A percentile compares a stretch with the other conserved stretches of the same genome.
Evolutionary conservation across 2,797 vertebrate genomes (phyloP).

Genomic region (Thaleichthys pacificus): DNA sequence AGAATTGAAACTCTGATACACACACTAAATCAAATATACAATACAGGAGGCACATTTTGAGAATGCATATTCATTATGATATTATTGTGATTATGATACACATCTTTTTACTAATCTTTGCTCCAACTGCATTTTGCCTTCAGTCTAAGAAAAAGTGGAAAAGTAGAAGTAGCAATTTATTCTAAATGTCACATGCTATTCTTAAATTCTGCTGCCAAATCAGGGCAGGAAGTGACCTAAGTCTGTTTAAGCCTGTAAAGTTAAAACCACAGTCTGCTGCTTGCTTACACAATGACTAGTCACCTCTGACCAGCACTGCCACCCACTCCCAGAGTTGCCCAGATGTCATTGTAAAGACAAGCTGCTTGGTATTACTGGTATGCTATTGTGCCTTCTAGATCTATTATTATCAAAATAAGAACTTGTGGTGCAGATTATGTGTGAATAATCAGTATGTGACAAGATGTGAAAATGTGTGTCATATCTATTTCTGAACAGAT

Average conservation of each 20-base stretch:
- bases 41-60: too few species aligned
- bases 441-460: not conserved
- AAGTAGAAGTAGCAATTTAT: too few species aligned
- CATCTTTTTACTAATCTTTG: too few species aligned
- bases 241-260: slow-evolving; percentile 16
- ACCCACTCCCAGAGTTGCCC: not conserved
- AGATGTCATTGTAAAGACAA: slow-evolving; percentile 7
- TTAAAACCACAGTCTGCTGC: slow-evolving; percentile 30
- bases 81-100: too few species aligned
- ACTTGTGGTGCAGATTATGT: not conserved
- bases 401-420: not conserved
- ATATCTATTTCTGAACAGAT: slow-evolving; percentile 66
- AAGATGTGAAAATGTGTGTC: not conserved
- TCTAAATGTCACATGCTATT: too few species aligned
- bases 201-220: too few species aligned
- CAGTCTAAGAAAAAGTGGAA: too few species aligned
- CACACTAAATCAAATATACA: too few species aligned
- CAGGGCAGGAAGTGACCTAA: slow-evolving; percentile 32
- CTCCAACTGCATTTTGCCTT: too few species aligned
- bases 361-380: too few species aligned
- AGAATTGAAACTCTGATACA: too few species aligned
- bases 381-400: not conserved
- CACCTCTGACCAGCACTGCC: slow-evolving; percentile 22
- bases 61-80: too few species aligned
- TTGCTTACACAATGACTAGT: slow-evolving; percentile 26